Evolutionary conservation across 1,140 invertebrate species (phyloP), one percentile per base, ranked within the genome.

Genomic region (Venustaconcha ellipsiformis): DNA sequence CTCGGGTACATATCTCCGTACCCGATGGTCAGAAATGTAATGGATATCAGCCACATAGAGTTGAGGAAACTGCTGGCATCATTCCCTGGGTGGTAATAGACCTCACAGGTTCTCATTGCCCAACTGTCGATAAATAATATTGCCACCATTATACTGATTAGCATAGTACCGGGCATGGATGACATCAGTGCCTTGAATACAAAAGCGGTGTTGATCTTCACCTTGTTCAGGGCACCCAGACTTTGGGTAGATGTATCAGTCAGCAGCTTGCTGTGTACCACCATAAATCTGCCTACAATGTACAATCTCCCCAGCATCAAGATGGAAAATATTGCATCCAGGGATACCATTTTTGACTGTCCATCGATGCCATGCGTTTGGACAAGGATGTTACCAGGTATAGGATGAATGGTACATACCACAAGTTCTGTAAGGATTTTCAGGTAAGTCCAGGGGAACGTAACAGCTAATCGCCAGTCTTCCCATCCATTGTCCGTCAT

Each of bases 181-280:
- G 85, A 87, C 89, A 90, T 90, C 1, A 89, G 80, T 23, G 89
- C 88, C 78, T 89, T 90, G 80, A 90, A 89, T 26, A 90, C 86
- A 79, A 90, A 90, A 18, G 80, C 74, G n/a, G 86, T 84, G 81
- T 86, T 87, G 48, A 89, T 88, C 66, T 88, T 87, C 6, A 90
- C 88, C 59, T 88, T 86, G 74, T 89, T 90, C 14, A 90, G 81
- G 13, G 88, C 89, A 0, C 87, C 88, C 20, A 90, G 80, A 77
- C 87, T 89, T 72, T 89, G 88, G 0, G 88, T 89, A 6, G 88
- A 86, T 8, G 86, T 85, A 72, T 90, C 87, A 1, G 85, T 86
- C 30, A 88, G 82, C 15, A 89, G 76, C 57, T 80, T 80, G 75
- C 88, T 89, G 80, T 90, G 86, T 26, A 89, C 83, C 58, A 90